Evolutionary conservation across 1,140 invertebrate species (phyloP), one percentile per base, ranked within the genome.

Genomic region (Ostrea edulis): DNA sequence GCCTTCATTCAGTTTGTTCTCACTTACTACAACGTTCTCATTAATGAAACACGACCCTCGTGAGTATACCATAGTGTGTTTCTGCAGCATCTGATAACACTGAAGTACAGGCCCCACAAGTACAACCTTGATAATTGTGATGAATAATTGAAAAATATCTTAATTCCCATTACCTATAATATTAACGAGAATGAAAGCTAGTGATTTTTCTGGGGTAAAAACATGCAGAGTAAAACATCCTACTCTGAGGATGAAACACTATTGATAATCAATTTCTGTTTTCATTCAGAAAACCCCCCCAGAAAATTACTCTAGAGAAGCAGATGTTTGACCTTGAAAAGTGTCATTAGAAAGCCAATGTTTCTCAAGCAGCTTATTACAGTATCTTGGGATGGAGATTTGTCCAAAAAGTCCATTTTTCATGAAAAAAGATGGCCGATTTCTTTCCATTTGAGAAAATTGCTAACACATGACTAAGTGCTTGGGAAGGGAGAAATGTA

Each of bases 401-500:
- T 14, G 25, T 14, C 68, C 25, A 62, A 62, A 62, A 62, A 17
- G 7, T 20, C 55, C 14, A 20, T 62, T 20, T n/a, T 62, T 62
- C 17, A 62, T 62, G 55, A 62, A 62, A 62, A 17, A 62, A 62
- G n/a, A 62, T 62, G 55, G 55, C n/a, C 14, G 14, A 17, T 20
- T 62, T n/a, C 55, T 62, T 62, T 17, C 55, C 55, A 62, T 62
- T 62, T 62, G 14, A 77, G 68, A 77, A 77, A 77, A 77, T 29
- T 77, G 68, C 29, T 44, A 77, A 8, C 68, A 77, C 11, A 77
- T 77, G 68, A 77, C 68, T 12, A 35, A 35, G 25, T 77, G 29
- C 25, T 77, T 35, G 14, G 9, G 22, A 77, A 25, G 29, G 29
- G 29, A 29, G 12, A 8, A 25, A 77, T 77, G 14, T 29, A 9